Conservation (phyloP, 2,113 vertebrate species). For the Onychorhynchus coronatus region DNA sequence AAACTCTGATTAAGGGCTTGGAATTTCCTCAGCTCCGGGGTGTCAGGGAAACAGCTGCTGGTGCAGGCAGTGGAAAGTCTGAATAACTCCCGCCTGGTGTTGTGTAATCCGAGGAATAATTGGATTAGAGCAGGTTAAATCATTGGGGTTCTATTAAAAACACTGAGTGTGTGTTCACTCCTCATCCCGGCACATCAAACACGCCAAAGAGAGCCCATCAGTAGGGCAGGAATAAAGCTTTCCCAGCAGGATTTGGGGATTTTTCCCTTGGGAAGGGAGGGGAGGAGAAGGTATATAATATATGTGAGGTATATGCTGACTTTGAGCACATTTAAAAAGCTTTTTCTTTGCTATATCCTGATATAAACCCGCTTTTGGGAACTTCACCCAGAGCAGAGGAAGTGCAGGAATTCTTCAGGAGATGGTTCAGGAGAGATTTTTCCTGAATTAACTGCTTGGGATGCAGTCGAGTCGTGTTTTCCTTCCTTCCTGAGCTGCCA, state of each 20-base stretch:
- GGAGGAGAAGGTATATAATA: neutral
- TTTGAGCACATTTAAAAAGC: neutral
- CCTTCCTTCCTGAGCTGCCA: neutral
- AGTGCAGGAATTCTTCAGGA: neutral
- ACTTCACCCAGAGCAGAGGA: neutral
- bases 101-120: neutral
- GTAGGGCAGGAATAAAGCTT: neutral
- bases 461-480: neutral
- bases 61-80: conserved; percentile 53
- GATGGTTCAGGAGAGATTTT: neutral
- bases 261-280: neutral
- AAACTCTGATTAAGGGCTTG: conserved; percentile 37
- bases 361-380: neutral
- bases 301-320: fast-evolving
- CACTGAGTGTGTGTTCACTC: neutral
- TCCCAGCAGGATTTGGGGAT: fast-evolving
- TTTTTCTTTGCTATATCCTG: neutral
- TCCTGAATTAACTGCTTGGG: neutral
- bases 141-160: neutral
- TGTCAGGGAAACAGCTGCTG: conserved; percentile 44
- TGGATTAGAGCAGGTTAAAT: neutral
- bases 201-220: neutral
- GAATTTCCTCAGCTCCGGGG: conserved; percentile 17
- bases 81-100: conserved; percentile 47
- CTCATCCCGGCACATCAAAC: neutral